Base-by-base conservation (phyloP, 2,113 vertebrate genomes). In the Aptenodytes patagonicus region DNA sequence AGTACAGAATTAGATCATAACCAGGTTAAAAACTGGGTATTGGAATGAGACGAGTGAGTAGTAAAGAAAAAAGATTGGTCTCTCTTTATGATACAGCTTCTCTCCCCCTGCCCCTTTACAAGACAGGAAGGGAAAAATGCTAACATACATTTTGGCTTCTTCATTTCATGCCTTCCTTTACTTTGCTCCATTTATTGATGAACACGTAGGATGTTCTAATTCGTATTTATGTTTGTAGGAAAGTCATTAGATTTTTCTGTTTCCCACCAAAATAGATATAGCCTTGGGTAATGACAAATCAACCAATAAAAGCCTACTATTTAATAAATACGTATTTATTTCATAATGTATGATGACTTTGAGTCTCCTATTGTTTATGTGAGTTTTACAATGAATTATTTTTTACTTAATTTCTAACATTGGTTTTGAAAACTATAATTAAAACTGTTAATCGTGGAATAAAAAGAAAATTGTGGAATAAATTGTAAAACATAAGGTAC, bases 1-100 rank as follows among this genome's bases (percentile, higher is more conserved):
- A 97, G 88, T 90, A 85, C 31, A 95, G 91, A 97, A 97, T 98
- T 97, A 96, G 92, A 97, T 96, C 94, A 96, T 98, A 98, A 98
- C 96, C 93, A 97, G 94, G 91, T 98, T 98, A 98, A 94, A 97
- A 97, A 91, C 79, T 94, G 89, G 49, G 49, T 91, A 95, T 94
- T 97, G 95, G 92, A 96, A 96, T 94, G 84, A 98, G 71, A 95
- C 97, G 83, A 95, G 86, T 96, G 78, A 90, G 49, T 96, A 85
- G 88, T 68, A 69, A 96, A 73, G 60, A 51, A 86, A 79, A 58
- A 86, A 84, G 86, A 54, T 68, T 91, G 36, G 38, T 64, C 62
- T 90, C 7, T 83, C 49, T 17, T 76, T 87, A 24, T 2, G 12
- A 54, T 89, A 46, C 25, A 62, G 24, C n/a, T 83, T 78, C 64